Conservation (phyloP, 2,113 vertebrate species). For the Coptodon bakossiorum region DNA sequence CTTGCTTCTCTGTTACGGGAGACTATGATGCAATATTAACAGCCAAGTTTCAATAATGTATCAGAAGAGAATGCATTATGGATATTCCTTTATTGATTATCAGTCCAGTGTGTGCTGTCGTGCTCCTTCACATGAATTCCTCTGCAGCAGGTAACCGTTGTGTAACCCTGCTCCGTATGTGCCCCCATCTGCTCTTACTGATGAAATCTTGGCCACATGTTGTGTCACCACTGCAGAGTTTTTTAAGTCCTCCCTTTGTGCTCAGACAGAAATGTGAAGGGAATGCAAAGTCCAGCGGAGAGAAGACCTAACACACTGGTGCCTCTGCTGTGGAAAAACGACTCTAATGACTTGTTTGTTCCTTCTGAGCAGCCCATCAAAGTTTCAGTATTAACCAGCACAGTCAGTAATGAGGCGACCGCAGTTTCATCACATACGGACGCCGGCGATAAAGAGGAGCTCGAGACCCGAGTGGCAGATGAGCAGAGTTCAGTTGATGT, state of each 20-base stretch:
- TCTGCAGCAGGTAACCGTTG: neutral
- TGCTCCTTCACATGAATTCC: neutral
- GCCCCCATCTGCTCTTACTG: neutral
- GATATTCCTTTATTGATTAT: neutral
- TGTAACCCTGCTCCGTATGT: neutral
- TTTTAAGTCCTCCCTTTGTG: neutral
- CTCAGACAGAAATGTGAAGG: neutral
- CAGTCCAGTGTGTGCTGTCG: rapidly evolving
- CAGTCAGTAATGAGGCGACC: neutral
- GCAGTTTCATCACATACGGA: slow-evolving; percentile 16
- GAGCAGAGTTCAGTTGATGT: neutral
- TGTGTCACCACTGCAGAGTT: neutral
- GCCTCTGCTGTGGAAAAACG: neutral
- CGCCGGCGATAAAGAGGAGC: neutral
- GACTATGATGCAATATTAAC: neutral
- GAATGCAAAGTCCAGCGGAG: slow-evolving; percentile 17
- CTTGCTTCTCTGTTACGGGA: neutral
- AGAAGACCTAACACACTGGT: neutral
- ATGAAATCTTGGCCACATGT: slow-evolving; percentile 18
- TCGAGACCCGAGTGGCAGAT: neutral
- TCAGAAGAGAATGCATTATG: neutral
- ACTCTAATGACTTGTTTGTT: slow-evolving; percentile 46
- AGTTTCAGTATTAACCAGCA: neutral
- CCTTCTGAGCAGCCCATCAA: slow-evolving; percentile 16
- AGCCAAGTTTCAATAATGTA: neutral